Percentiles rank a stretch among this genome's conserved stretches.
These are phyloP conservation scores for Salmo trutta DNA, from an alignment of 2,797 vertebrate genomes.

Conservation along the genomic window DNA sequence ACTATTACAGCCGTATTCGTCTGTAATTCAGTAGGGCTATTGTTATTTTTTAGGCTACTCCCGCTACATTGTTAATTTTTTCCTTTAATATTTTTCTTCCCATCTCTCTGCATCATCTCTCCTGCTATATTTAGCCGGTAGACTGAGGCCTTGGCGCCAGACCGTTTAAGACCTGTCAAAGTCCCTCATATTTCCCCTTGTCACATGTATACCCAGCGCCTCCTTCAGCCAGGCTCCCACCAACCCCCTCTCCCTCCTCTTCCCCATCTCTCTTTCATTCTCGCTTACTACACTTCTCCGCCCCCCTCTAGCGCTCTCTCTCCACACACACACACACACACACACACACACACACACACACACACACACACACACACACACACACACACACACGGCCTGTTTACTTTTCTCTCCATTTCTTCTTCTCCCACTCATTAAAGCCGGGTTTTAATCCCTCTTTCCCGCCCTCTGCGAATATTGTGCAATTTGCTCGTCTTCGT, in stretches of 20 bases:
- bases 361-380: constrained; percentile 19
- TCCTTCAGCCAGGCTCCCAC: constrained; percentile 62
- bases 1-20: constrained; percentile 59
- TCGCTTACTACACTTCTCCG: constrained; percentile 35
- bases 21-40: constrained; percentile 65
- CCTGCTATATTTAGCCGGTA: constrained; percentile 88
- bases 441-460: constrained; percentile 47
- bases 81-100: constrained; percentile 78
- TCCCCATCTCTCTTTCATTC: constrained; percentile 32
- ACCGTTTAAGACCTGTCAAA: constrained; percentile 97
- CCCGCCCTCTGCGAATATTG: constrained; percentile 37
- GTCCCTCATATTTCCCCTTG: constrained; percentile 93
- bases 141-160: constrained; percentile 96
- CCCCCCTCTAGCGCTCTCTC: constrained; percentile 28
- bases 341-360: constrained; percentile 13
- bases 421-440: constrained; percentile 39
- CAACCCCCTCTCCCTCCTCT: constrained; percentile 70
- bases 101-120: constrained; percentile 85
- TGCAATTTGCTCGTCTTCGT: constrained; percentile 74
- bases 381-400: constrained; percentile 11
- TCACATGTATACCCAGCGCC: constrained; percentile 86
- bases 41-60: constrained; percentile 60
- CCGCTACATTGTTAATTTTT: constrained; percentile 66
- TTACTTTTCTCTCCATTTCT: constrained; percentile 32
- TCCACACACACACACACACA: constrained; percentile 10